Evolutionary conservation across 2,797 vertebrate species (phyloP), one percentile per base, ranked within the genome.

Genomic region (Sebastes hubbsi): DNA sequence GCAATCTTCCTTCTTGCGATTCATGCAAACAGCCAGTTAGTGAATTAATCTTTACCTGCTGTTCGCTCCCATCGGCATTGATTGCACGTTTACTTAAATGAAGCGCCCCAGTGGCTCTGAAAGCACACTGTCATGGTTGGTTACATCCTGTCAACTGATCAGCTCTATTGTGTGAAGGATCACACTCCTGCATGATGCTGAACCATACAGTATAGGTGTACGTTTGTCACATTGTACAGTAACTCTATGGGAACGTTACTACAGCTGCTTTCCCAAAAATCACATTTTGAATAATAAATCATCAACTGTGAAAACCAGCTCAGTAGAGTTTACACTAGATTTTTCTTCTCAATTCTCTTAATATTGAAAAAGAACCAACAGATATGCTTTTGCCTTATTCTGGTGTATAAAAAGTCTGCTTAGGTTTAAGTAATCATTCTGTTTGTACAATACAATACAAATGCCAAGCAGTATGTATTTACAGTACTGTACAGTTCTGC

Each of bases 61-160:
- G 79, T 81, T 91, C 72, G 68, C 54, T 88, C 77, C 77, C 80
- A 85, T 93, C 54, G 58, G 87, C 89, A 90, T 84, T 89, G 89
- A 91, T 91, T 88, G 82, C 85, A 88, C 74, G 72, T 90, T 92
- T 91, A 85, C 86, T 91, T 91, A 90, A 92, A 93, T 92, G 79
- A 91, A 89, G 89, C 74, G 82, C 81, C 82, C 88, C 88, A 86
- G 80, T 85, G 76, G 86, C 72, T 88, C 85, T 90, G 87, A 92
- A 93, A 91, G 86, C 83, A 67, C 79, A 83, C 81, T 82, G 86
- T 78, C 82, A 87, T 82, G 91, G 87, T 76, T 92, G 87, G 90
- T 94, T 93, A 89, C 78, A 84, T 83, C 78, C 86, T 82, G 87
- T 90, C 88, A 87, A 78, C 79, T 69, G 84, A 94, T 90, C 84